phyloP scores from a whole-genome alignment of 1,140 invertebrate species.

The Ceratina calcarata region DNA sequence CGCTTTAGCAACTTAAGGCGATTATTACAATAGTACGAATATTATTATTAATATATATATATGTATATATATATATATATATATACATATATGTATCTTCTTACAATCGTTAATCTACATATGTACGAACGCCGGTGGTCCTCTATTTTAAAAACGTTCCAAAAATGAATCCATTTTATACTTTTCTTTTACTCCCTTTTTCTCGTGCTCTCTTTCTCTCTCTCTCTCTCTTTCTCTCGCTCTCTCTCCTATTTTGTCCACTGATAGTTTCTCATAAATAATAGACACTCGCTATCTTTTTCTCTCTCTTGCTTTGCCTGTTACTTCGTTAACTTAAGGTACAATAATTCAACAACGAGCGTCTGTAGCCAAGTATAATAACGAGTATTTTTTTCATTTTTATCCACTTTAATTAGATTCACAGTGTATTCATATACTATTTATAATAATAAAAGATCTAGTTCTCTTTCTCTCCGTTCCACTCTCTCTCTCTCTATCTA shows the following conservation, averaged over 20 bases:
- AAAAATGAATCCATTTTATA: slow-evolving; percentile 39
- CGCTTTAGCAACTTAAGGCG: too few relatives aligned
- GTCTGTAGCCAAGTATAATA: slow-evolving; percentile 41
- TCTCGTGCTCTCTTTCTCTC: slow-evolving; percentile 17
- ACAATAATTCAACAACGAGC: slow-evolving; percentile 51
- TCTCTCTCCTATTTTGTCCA: too few relatives aligned
- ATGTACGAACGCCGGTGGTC: slow-evolving; percentile 47
- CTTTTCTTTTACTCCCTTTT: neutral
- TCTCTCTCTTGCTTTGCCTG: neutral
- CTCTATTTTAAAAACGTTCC: slow-evolving; percentile 50
- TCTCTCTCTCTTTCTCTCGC: neutral
- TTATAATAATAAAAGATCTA: slow-evolving; percentile 25
- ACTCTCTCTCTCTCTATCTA: neutral
- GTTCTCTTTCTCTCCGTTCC: slow-evolving; percentile 7
- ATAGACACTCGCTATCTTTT: neutral
- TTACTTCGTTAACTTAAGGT: slow-evolving; percentile 23
- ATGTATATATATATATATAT: neutral
- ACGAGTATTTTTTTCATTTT: slow-evolving; percentile 39
- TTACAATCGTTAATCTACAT: slow-evolving; percentile 35
- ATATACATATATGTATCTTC: slow-evolving; percentile 36
- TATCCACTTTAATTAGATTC: slow-evolving; percentile 32
- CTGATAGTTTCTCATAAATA: neutral
- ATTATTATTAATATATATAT: too few relatives aligned
- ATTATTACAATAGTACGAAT: too few relatives aligned
- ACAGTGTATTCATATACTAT: slow-evolving; percentile 20